Percentiles rank a stretch among this genome's conserved stretches.
Evolutionary conservation across 2,113 vertebrate genomes (phyloP).

Genomic region (Rhagologus leucostigma): DNA sequence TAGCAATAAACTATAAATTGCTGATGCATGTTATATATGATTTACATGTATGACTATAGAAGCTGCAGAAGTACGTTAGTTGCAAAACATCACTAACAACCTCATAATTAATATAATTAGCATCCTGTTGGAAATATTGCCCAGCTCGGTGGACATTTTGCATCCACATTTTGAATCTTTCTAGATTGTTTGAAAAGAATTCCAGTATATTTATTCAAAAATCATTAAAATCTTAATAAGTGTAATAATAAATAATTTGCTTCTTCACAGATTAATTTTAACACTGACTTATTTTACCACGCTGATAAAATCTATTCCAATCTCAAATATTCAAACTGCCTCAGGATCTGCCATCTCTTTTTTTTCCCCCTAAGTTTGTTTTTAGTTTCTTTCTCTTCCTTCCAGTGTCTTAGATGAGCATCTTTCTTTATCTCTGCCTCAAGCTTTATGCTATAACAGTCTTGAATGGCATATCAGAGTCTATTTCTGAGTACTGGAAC

Average conservation of each 20-base stretch:
- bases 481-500: constrained; percentile 4
- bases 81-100: not conserved
- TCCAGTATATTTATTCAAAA: not conserved
- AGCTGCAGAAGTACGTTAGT: not conserved
- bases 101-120: not conserved
- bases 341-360: not conserved
- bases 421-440: constrained; percentile 15
- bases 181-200: not conserved
- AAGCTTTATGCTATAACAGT: not conserved
- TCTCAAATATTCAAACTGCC: constrained; percentile 5
- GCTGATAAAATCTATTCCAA: constrained; percentile 14
- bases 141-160: not conserved
- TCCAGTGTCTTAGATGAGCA: not conserved
- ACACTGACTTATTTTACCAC: not conserved
- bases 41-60: not conserved
- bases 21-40: accelerated
- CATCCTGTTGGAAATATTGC: not conserved
- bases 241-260: constrained; percentile 23
- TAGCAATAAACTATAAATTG: not conserved
- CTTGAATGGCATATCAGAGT: constrained; percentile 6
- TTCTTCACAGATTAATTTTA: constrained; percentile 10
- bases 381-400: not conserved
- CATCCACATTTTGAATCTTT: not conserved
- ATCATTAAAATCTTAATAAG: not conserved
- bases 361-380: not conserved